A percentile compares a stretch with the other conserved stretches of the same genome.
Conservation (phyloP, 2,797 vertebrate species). For the Chaunax sp. region DNA sequence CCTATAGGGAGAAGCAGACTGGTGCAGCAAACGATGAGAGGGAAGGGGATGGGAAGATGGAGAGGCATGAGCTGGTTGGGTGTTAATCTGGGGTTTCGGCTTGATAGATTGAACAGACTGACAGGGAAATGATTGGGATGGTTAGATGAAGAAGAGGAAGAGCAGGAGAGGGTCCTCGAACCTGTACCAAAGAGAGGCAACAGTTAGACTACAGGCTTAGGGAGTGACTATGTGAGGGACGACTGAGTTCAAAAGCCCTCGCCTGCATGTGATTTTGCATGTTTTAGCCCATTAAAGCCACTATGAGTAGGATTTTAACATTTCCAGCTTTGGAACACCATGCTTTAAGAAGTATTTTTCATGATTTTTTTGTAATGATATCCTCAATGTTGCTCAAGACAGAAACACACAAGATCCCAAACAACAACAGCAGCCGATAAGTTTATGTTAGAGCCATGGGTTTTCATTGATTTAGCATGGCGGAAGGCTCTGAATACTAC, state of each 20-base stretch:
- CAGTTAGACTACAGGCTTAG: conserved; percentile 57
- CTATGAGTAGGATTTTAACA: too few relatives aligned
- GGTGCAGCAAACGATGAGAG: conserved; percentile 57
- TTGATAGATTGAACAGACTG: conserved; percentile 38
- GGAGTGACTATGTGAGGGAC: conserved; percentile 9
- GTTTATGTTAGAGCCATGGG: background rate
- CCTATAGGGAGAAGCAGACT: conserved; percentile 60
- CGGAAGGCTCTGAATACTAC: too few relatives aligned
- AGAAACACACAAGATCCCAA: background rate
- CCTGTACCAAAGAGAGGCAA: conserved; percentile 78
- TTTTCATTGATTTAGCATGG: background rate
- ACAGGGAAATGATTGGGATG: conserved; percentile 35
- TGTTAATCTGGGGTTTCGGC: conserved; percentile 22
- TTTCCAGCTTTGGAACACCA: too few relatives aligned
- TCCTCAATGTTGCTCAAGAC: background rate
- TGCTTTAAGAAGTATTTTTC: too few relatives aligned
- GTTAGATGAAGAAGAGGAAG: conserved; percentile 76
- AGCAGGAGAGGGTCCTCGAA: conserved; percentile 76
- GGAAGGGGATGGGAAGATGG: conserved; percentile 41
- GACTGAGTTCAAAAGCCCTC: too few relatives aligned
- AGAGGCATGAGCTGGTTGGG: conserved; percentile 20
- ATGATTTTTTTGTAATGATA: too few relatives aligned
- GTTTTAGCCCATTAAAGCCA: too few relatives aligned
- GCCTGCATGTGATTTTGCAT: too few relatives aligned
- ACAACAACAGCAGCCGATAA: too few relatives aligned